These are phyloP conservation scores for Acrobasis suavella DNA, from an alignment of 2,888 invertebrate genomes.

Conservation along the genomic window DNA sequence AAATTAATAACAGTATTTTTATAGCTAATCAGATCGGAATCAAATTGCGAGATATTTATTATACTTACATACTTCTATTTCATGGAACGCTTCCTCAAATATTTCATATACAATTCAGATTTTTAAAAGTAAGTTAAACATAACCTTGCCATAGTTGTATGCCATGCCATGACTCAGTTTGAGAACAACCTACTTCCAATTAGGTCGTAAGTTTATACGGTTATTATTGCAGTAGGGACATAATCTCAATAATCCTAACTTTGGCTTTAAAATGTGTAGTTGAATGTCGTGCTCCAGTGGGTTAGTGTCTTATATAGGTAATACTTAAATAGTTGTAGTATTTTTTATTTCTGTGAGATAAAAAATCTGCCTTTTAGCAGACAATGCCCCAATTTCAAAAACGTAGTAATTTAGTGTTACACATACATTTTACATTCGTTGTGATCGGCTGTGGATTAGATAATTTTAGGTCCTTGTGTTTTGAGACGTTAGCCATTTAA, in stretches of 20 bases:
- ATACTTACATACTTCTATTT: background rate
- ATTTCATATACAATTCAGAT: background rate
- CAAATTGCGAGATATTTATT: background rate
- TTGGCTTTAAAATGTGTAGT: background rate
- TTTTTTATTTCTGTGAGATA: no score
- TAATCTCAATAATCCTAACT: no score
- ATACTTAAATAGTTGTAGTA: no score
- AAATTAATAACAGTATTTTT: conserved; percentile 10
- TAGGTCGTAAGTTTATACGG: background rate
- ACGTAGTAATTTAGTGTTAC: conserved; percentile 21
- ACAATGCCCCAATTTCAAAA: conserved; percentile 6
- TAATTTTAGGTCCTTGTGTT: conserved; percentile 26
- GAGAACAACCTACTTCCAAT: conserved; percentile 5
- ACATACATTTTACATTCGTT: conserved; percentile 33
- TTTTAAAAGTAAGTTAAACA: background rate
- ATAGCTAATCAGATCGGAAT: background rate
- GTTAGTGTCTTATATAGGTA: no score
- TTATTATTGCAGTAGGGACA: background rate
- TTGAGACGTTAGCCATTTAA: conserved; percentile 27
- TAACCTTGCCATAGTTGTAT: conserved; percentile 11
- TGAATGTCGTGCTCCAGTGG: background rate
- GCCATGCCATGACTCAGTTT: background rate
- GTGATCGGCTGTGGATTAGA: conserved; percentile 37
- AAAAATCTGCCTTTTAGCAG: background rate
- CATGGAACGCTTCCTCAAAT: background rate